These are phyloP conservation scores for Coilia nasus DNA, from an alignment of 2,797 vertebrate genomes.

Conservation along the genomic window DNA sequence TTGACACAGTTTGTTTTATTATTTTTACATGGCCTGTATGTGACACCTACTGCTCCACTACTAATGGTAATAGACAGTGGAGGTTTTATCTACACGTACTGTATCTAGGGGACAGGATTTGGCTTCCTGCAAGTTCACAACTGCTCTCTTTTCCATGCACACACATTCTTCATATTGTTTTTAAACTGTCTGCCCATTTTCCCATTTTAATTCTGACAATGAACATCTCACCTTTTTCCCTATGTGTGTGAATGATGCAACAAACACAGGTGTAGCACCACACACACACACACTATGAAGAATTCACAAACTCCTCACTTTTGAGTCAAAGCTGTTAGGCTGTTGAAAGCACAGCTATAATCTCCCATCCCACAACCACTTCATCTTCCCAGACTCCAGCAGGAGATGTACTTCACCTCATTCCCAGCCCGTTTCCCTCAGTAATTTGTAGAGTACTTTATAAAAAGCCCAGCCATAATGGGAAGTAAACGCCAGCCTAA, in stretches of 20 bases:
- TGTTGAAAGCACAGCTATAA: not conserved
- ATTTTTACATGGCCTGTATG: too few relatives aligned
- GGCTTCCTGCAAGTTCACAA: not conserved
- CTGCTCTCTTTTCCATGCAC: not conserved
- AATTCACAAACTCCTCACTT: not conserved
- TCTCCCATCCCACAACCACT: not conserved
- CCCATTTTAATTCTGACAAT: not conserved
- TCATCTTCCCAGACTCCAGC: constrained; percentile 3
- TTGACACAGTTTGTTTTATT: too few relatives aligned
- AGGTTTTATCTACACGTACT: too few relatives aligned
- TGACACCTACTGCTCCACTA: too few relatives aligned
- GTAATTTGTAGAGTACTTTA: constrained; percentile 5
- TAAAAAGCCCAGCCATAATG: constrained; percentile 21
- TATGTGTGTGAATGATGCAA: not conserved
- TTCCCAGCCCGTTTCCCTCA: constrained; percentile 39
- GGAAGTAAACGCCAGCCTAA: constrained; percentile 20
- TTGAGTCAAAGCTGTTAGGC: not conserved
- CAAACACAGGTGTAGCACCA: not conserved
- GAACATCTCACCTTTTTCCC: not conserved
- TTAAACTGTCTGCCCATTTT: not conserved
- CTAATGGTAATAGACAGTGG: too few relatives aligned
- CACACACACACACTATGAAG: not conserved
- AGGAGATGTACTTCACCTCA: not conserved
- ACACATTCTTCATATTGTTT: not conserved
- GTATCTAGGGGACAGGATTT: not conserved